A percentile compares a stretch with the other conserved stretches of the same genome.
These are phyloP conservation scores for Setipinna tenuifilis DNA, from an alignment of 2,797 vertebrate species.

Conservation along the genomic window DNA sequence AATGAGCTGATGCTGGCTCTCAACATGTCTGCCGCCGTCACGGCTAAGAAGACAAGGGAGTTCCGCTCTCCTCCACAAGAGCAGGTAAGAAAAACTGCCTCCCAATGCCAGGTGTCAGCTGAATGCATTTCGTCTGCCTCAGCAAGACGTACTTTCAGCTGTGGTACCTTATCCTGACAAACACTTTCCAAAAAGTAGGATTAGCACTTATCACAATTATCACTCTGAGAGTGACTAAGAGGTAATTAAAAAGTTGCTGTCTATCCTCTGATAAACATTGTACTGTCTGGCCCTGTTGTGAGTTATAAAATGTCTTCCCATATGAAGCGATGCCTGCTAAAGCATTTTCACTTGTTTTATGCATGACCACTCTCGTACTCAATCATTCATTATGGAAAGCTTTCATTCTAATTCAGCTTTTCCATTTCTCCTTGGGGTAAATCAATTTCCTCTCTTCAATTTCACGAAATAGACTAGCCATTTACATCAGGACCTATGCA, in stretches of 20 bases:
- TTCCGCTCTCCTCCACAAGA: slow-evolving; percentile 98
- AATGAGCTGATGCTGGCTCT: slow-evolving; percentile 97
- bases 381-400: background rate
- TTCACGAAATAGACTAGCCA: background rate
- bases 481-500: background rate
- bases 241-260: background rate
- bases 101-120: background rate
- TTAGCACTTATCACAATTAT: too few relatives aligned
- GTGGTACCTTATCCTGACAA: background rate
- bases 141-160: background rate
- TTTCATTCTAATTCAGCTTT: background rate
- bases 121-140: background rate
- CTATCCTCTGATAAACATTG: background rate
- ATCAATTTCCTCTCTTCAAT: background rate
- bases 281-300: background rate
- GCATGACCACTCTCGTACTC: background rate
- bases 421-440: background rate
- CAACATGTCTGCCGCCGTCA: slow-evolving; percentile 97
- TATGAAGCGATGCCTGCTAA: background rate
- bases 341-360: background rate
- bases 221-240: background rate
- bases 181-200: background rate
- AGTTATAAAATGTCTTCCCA: background rate
- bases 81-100: slow-evolving; percentile 77
- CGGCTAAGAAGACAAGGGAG: slow-evolving; percentile 95